A percentile compares a stretch with the other conserved stretches of the same genome.
These are phyloP conservation scores for Scortum barcoo DNA, from an alignment of 2,113 vertebrate genomes.

Conservation along the genomic window DNA sequence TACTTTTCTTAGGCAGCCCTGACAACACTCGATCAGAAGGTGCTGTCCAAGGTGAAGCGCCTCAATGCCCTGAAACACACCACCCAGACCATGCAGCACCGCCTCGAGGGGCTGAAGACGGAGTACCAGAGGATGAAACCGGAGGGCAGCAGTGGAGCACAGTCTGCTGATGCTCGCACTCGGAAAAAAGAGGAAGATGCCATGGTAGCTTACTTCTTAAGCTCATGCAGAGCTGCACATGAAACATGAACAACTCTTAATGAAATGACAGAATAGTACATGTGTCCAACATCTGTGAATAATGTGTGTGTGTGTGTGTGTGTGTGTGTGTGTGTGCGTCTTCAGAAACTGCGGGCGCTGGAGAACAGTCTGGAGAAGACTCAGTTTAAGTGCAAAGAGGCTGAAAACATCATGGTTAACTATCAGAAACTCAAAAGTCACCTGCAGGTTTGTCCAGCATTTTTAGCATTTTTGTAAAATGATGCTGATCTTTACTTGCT, in stretches of 20 bases:
- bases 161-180: slow-evolving; percentile 22
- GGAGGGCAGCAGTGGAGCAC: slow-evolving; percentile 24
- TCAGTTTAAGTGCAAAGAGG: slow-evolving; percentile 87
- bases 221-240: background rate
- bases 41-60: slow-evolving; percentile 86
- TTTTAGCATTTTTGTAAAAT: background rate
- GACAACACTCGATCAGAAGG: slow-evolving; percentile 81
- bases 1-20: slow-evolving; percentile 73
- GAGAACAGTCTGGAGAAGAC: slow-evolving; percentile 91
- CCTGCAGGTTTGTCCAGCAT: slow-evolving; percentile 82
- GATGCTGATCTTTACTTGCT: background rate
- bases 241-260: background rate
- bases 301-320: slow-evolving; percentile 28
- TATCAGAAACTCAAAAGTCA: slow-evolving; percentile 88
- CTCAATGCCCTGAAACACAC: slow-evolving; percentile 86
- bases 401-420: slow-evolving; percentile 82
- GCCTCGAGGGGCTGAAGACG: slow-evolving; percentile 79
- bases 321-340: slow-evolving; percentile 29
- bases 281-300: background rate
- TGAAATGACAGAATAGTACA: background rate
- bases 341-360: slow-evolving; percentile 84
- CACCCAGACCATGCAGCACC: slow-evolving; percentile 71
- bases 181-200: slow-evolving; percentile 77
- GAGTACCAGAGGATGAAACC: slow-evolving; percentile 74
- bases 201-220: slow-evolving; percentile 78